Percentiles rank a stretch among this genome's conserved stretches.
Evolutionary conservation across 1,140 invertebrate species (phyloP).

Genomic region (Pogonognathellus flavescens): DNA sequence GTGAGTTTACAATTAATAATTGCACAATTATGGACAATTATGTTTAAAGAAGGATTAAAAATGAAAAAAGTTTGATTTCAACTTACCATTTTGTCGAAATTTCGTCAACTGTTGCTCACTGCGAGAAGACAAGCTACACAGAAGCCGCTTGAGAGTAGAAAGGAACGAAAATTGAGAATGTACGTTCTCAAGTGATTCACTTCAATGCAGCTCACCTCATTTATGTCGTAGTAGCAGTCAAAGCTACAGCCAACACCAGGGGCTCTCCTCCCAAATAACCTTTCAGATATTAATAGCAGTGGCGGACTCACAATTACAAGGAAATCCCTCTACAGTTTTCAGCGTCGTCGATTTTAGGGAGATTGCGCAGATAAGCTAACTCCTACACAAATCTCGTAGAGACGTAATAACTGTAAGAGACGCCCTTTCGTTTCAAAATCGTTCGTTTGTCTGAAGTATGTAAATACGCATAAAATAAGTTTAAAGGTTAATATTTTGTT

Average conservation of each 20-base stretch:
- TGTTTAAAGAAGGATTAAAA: not conserved
- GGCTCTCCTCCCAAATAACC: not conserved
- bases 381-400: too few relatives aligned
- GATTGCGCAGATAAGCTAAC: too few relatives aligned
- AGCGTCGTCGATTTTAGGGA: too few relatives aligned
- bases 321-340: too few relatives aligned
- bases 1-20: not conserved
- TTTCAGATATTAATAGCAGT: not conserved
- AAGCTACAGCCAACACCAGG: not conserved
- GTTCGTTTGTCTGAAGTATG: not conserved
- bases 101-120: slow-evolving; percentile 38
- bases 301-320: not conserved
- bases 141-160: slow-evolving; percentile 24
- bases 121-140: slow-evolving; percentile 32
- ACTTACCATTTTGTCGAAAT: slow-evolving; percentile 58
- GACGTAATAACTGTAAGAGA: not conserved
- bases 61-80: not conserved
- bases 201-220: not conserved
- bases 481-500: too few relatives aligned
- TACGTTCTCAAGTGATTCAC: not conserved
- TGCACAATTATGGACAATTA: not conserved
- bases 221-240: not conserved
- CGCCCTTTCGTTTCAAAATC: not conserved
- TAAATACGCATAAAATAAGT: not conserved
- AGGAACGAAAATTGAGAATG: not conserved